A percentile compares a stretch with the other conserved stretches of the same genome.
phyloP scores from a whole-genome alignment of 2,797 vertebrate genomes.

The Anomalospiza imberbis region DNA sequence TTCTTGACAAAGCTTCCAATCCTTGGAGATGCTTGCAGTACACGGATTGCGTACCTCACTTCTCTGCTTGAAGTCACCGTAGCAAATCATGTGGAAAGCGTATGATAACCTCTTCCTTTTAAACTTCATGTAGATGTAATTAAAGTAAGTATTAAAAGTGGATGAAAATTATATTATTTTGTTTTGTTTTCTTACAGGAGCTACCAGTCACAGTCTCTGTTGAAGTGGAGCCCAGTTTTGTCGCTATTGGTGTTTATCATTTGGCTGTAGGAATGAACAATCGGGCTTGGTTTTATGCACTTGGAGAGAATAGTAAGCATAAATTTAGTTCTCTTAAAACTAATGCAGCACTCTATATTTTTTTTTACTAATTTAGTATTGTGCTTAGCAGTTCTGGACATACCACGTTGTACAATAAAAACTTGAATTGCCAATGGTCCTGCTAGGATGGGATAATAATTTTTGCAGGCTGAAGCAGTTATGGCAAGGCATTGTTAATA shows the following conservation, averaged over 20 bases:
- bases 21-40: slow-evolving; percentile 87
- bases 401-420: not conserved
- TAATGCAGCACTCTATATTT: not conserved
- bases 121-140: not conserved
- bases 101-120: slow-evolving; percentile 66
- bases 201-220: slow-evolving; percentile 84
- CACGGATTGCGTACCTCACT: slow-evolving; percentile 90
- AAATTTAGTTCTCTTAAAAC: not conserved
- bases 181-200: slow-evolving; percentile 74
- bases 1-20: slow-evolving; percentile 95
- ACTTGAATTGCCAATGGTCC: not conserved
- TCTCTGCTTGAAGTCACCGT: slow-evolving; percentile 95
- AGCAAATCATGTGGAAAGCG: slow-evolving; percentile 88
- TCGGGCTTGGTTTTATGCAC: slow-evolving; percentile 94
- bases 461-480: not conserved
- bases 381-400: not conserved
- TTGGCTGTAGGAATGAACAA: slow-evolving; percentile 98
- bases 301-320: slow-evolving; percentile 80
- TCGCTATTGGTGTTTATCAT: slow-evolving; percentile 90
- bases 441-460: not conserved
- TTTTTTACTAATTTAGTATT: not conserved
- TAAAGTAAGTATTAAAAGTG: not conserved
- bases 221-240: slow-evolving; percentile 92
- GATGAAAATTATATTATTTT: not conserved
- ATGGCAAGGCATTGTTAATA: not conserved